These are phyloP conservation scores for Yponomeuta malinellus DNA, from an alignment of 2,888 invertebrate genomes.

Conservation along the genomic window DNA sequence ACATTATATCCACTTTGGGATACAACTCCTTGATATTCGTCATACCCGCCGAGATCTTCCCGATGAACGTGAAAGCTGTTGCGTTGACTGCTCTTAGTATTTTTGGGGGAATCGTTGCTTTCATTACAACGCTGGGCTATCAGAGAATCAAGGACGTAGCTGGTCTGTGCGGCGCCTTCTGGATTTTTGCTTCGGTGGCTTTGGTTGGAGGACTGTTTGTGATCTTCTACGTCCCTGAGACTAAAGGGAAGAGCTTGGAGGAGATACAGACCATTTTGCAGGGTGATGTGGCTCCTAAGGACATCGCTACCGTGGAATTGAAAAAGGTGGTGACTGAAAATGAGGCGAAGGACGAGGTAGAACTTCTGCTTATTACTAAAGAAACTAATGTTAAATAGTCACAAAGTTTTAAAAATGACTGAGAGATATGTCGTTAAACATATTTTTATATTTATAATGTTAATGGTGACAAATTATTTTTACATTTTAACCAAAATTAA, in stretches of 20 bases:
- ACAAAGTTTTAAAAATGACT: background rate
- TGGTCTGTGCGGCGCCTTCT: conserved; percentile 67
- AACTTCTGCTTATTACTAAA: background rate
- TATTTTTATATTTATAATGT: too few species aligned
- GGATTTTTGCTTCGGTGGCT: conserved; percentile 57
- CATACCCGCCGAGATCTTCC: conserved; percentile 73
- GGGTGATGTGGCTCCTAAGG: conserved; percentile 34
- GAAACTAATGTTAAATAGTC: background rate
- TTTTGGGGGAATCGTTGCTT: conserved; percentile 62
- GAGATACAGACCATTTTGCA: conserved; percentile 73
- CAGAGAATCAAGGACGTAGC: conserved; percentile 59
- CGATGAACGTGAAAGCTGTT: conserved; percentile 71
- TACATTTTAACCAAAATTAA: too few species aligned
- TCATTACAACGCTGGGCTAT: conserved; percentile 64
- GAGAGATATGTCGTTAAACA: background rate
- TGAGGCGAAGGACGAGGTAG: background rate
- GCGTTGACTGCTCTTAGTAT: conserved; percentile 66
- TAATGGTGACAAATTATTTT: too few species aligned
- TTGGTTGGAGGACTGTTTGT: conserved; percentile 66
- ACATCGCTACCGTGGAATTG: conserved; percentile 27
- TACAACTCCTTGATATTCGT: conserved; percentile 63
- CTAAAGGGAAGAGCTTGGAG: conserved; percentile 71
- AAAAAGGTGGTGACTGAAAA: conserved; percentile 13
- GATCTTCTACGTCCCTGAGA: conserved; percentile 70
- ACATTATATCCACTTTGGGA: conserved; percentile 49